Percentiles rank a stretch among this genome's conserved stretches.
Evolutionary conservation across 2,113 vertebrate genomes (phyloP).

Genomic region (Cryptotis parvus): DNA sequence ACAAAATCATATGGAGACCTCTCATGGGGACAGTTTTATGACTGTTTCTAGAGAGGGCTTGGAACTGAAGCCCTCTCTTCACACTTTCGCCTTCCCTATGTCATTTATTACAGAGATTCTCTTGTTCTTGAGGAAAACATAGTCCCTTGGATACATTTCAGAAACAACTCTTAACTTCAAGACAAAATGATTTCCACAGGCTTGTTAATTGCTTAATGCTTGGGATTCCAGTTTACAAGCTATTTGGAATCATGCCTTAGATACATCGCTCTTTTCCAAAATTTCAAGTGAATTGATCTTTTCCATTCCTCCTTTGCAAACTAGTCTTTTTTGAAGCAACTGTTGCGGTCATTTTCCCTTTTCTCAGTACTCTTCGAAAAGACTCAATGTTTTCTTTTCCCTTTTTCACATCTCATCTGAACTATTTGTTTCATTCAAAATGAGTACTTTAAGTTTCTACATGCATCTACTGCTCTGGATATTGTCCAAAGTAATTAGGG

Average conservation of each 20-base stretch:
- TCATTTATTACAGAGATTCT: neutral
- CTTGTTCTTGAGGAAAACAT: neutral
- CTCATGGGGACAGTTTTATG: too few species aligned
- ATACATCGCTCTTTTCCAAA: neutral
- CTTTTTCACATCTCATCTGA: neutral
- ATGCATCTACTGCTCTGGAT: neutral
- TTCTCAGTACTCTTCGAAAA: neutral
- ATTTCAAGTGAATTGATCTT: neutral
- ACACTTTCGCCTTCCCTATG: neutral
- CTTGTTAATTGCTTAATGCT: neutral
- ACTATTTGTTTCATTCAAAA: neutral
- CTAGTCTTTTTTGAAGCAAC: neutral
- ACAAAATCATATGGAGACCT: neutral
- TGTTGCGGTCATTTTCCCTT: neutral
- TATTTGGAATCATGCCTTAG: conserved; percentile 20
- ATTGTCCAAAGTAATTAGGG: neutral
- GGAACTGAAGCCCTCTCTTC: too few species aligned
- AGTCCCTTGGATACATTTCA: conserved; percentile 20
- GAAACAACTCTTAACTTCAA: conserved; percentile 10
- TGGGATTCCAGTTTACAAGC: neutral
- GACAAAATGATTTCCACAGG: neutral
- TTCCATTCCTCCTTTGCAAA: neutral
- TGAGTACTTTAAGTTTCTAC: neutral
- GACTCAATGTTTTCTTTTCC: neutral
- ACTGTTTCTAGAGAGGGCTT: too few species aligned